Conservation (phyloP, 2,113 vertebrate species). For the Malurus cyaneus region DNA sequence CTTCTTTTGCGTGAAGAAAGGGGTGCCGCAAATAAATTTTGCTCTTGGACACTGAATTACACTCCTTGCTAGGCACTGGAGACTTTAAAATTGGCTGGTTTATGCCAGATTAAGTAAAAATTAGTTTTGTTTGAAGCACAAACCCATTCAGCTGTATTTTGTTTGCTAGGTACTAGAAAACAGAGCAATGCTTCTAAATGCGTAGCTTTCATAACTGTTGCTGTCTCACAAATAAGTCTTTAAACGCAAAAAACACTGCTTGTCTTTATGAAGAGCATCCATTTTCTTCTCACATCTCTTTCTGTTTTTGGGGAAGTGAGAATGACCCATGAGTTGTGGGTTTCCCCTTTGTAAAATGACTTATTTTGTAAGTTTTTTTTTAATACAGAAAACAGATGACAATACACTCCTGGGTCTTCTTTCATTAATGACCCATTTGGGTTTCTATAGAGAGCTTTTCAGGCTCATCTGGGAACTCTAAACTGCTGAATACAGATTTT, state of each 20-base stretch:
- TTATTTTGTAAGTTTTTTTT: not conserved
- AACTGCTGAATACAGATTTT: not conserved
- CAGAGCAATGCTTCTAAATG: not conserved
- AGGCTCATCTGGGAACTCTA: not conserved
- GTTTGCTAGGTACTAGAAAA: not conserved
- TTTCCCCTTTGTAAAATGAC: not conserved
- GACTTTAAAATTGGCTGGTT: not conserved
- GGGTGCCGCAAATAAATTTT: not conserved
- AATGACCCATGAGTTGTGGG: not conserved
- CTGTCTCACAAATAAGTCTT: not conserved
- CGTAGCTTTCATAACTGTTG: not conserved
- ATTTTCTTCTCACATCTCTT: not conserved
- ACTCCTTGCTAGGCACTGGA: not conserved
- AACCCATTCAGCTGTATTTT: not conserved
- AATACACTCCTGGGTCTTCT: not conserved
- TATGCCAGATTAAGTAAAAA: not conserved
- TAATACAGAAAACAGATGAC: not conserved
- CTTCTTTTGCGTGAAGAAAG: not conserved
- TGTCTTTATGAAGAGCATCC: not conserved
- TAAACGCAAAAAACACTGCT: not conserved
- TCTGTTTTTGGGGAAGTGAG: not conserved
- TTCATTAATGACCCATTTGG: not conserved
- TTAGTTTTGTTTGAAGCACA: not conserved
- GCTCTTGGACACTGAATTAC: not conserved
- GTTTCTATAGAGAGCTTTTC: not conserved